Evolutionary conservation across 2,797 vertebrate genomes (phyloP).

Genomic region (Hoplostethus mediterraneus): DNA sequence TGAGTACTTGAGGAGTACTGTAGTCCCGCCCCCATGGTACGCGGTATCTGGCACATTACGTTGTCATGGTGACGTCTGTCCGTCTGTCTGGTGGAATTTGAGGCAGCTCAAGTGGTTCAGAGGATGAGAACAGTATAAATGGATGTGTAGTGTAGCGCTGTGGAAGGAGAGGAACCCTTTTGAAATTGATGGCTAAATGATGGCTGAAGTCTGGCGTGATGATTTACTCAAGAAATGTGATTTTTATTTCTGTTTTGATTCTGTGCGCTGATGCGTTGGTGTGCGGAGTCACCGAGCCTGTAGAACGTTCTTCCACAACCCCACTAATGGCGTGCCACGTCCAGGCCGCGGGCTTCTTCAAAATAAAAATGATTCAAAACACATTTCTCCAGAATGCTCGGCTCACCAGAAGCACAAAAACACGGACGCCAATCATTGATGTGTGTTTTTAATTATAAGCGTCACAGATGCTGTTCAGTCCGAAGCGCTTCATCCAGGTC

Average conservation of each 20-base stretch:
- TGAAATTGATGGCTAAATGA: too few species aligned
- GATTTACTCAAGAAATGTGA: too few species aligned
- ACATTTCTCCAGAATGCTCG: slow-evolving; percentile 49
- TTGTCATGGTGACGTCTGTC: too few species aligned
- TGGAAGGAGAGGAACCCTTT: too few species aligned
- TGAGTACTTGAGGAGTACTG: too few species aligned
- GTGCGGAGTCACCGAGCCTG: slow-evolving; percentile 14
- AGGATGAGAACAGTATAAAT: too few species aligned
- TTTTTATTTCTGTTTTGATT: slow-evolving; percentile 15
- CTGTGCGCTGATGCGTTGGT: slow-evolving; percentile 12
- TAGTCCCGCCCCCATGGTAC: too few species aligned
- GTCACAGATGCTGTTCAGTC: slow-evolving; percentile 7
- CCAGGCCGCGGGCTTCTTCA: slow-evolving; percentile 16
- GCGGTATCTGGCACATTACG: too few species aligned
- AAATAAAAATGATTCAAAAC: slow-evolving; percentile 54
- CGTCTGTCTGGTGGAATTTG: too few species aligned
- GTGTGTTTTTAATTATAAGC: slow-evolving; percentile 40
- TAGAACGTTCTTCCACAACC: background rate
- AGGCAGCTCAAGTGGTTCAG: too few species aligned
- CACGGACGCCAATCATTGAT: slow-evolving; percentile 3
- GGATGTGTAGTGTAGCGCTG: too few species aligned
- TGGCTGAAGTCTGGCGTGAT: too few species aligned
- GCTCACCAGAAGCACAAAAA: slow-evolving; percentile 28
- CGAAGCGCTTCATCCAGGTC: background rate
- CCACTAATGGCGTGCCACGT: slow-evolving; percentile 4